Percentiles rank a stretch among this genome's conserved stretches.
phyloP scores from a whole-genome alignment of 1,140 invertebrate genomes.

The Adoxophyes honmai region DNA sequence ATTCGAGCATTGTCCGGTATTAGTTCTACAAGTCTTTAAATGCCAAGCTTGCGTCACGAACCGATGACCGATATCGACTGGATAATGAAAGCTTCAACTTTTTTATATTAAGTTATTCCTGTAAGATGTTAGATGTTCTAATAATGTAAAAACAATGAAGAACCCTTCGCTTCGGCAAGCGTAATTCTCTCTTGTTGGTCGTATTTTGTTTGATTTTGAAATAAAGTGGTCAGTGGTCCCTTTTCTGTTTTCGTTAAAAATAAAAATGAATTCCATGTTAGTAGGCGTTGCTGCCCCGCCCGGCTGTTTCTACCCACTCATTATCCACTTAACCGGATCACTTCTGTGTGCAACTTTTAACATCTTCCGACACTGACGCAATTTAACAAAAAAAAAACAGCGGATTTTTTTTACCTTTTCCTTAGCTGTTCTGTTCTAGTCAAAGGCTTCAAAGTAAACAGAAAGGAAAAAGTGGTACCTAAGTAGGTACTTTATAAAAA shows the following conservation, averaged over 20 bases:
- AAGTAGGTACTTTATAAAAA: too few species aligned
- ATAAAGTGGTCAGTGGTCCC: slow-evolving; percentile 12
- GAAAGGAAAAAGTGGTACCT: too few species aligned
- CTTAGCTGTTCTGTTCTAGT: too few species aligned
- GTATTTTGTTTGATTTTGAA: slow-evolving; percentile 10
- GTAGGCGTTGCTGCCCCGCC: slow-evolving; percentile 58
- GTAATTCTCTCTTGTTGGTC: background rate
- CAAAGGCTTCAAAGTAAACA: too few species aligned
- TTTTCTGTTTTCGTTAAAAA: slow-evolving; percentile 20
- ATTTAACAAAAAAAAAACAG: background rate
- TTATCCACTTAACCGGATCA: slow-evolving; percentile 72
- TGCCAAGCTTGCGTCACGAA: slow-evolving; percentile 18
- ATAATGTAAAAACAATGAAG: too few species aligned
- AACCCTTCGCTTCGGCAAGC: too few species aligned
- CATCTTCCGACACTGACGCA: slow-evolving; percentile 24
- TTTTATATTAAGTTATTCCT: too few species aligned
- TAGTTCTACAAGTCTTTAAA: slow-evolving; percentile 39
- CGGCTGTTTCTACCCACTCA: slow-evolving; percentile 49
- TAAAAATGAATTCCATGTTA: slow-evolving; percentile 14
- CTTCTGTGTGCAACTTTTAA: slow-evolving; percentile 62
- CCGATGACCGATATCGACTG: slow-evolving; percentile 22
- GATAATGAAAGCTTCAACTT: too few species aligned
- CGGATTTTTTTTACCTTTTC: too few species aligned
- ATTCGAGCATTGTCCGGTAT: slow-evolving; percentile 39
- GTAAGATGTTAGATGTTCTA: too few species aligned